phyloP scores from a whole-genome alignment of 2,113 vertebrate species.

The Gnathonemus echidnorhynchus region DNA sequence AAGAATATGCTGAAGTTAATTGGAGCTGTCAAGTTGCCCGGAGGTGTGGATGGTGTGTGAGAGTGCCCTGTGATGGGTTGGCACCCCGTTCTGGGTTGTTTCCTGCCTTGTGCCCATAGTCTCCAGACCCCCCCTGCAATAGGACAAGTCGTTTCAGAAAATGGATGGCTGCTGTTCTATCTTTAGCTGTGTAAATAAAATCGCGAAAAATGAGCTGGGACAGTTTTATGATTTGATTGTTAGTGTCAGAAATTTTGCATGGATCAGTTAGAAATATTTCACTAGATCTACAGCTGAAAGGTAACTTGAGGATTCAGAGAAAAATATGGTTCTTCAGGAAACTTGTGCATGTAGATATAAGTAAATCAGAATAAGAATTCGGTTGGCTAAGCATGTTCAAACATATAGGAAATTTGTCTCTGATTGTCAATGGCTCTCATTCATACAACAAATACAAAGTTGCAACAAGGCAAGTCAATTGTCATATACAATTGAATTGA shows the following conservation, averaged over 20 bases:
- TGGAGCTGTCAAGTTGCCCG: too few relatives aligned
- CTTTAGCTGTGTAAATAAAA: neutral
- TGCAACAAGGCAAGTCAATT: neutral
- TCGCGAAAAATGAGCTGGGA: neutral
- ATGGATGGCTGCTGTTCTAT: neutral
- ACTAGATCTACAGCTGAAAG: neutral
- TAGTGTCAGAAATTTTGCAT: neutral
- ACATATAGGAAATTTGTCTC: neutral
- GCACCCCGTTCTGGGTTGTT: neutral
- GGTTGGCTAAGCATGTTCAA: neutral
- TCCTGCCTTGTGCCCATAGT: neutral
- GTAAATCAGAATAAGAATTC: neutral
- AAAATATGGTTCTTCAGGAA: neutral
- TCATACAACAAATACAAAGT: neutral
- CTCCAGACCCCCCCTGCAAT: neutral
- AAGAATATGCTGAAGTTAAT: too few relatives aligned
- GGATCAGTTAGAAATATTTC: neutral
- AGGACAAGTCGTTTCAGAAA: neutral
- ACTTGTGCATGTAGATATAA: neutral
- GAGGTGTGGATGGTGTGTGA: too few relatives aligned
- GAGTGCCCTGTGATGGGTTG: neutral
- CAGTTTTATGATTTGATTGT: neutral
- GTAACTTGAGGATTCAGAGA: neutral
- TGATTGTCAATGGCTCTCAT: neutral
- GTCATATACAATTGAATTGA: neutral